Evolutionary conservation across 2,797 vertebrate species (phyloP).

Genomic region (Gephyroberyx darwinii): DNA sequence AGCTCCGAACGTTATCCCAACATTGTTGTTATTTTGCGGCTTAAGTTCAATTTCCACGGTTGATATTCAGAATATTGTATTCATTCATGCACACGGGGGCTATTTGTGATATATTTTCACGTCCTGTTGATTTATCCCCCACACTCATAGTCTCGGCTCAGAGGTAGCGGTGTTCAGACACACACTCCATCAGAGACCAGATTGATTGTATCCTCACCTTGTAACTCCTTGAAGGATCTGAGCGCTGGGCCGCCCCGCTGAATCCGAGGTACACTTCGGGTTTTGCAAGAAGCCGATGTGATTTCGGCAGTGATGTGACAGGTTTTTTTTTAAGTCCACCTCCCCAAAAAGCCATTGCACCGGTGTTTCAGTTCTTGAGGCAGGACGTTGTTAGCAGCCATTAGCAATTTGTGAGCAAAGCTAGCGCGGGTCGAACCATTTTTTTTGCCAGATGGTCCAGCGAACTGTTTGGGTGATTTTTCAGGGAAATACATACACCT

Average conservation of each 20-base stretch:
- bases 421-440: slow-evolving; percentile 5
- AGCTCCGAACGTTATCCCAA: neutral
- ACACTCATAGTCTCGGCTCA: neutral
- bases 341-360: neutral
- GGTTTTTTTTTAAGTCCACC: neutral
- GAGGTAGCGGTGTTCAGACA: slow-evolving; percentile 2
- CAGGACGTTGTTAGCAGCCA: neutral
- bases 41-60: neutral
- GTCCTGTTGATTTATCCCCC: slow-evolving; percentile 5
- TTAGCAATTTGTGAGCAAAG: neutral
- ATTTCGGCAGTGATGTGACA: no score
- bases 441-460: neutral
- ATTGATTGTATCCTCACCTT: slow-evolving; percentile 47
- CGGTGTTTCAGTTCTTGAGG: slow-evolving; percentile 19
- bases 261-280: slow-evolving; percentile 28
- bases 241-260: slow-evolving; percentile 1
- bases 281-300: neutral
- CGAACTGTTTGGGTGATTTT: slow-evolving; percentile 29
- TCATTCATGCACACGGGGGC: neutral
- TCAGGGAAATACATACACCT: slow-evolving; percentile 44
- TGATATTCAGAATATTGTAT: slow-evolving; percentile 1
- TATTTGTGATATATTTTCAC: slow-evolving; percentile 1
- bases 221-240: slow-evolving; percentile 15
- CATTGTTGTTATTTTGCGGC: no score
- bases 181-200: slow-evolving; percentile 12